Evolutionary conservation across 2,113 vertebrate genomes (phyloP).

Genomic region (Perca fluviatilis): DNA sequence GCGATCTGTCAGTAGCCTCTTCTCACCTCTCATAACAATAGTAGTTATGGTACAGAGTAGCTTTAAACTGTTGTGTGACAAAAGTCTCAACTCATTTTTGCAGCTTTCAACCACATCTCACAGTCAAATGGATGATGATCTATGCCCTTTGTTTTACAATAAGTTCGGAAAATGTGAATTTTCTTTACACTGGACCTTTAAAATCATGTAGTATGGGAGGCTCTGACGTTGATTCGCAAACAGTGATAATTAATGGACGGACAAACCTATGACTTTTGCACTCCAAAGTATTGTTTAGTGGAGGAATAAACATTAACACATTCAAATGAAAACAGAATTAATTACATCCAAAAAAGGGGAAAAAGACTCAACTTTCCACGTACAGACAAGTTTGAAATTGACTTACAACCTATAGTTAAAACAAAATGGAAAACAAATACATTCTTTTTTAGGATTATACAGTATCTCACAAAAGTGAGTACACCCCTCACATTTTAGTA

Average conservation of each 20-base stretch:
- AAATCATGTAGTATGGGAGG: not conserved
- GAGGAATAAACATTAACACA: not conserved
- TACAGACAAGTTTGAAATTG: constrained; percentile 24
- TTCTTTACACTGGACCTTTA: constrained; percentile 15
- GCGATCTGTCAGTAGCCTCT: not conserved
- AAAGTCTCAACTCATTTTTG: not conserved
- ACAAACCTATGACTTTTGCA: constrained; percentile 5
- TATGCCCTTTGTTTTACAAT: not conserved
- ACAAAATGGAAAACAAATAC: constrained; percentile 34
- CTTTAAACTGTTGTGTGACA: not conserved
- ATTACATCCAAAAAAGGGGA: not conserved
- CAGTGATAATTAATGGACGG: constrained; percentile 11
- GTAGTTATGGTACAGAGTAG: not conserved
- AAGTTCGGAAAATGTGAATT: not conserved
- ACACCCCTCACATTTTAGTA: too few species aligned
- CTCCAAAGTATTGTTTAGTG: not conserved
- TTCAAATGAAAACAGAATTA: constrained; percentile 17
- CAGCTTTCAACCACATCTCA: not conserved
- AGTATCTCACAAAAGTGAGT: too few species aligned
- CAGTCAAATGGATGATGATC: not conserved
- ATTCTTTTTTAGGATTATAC: constrained; percentile 42
- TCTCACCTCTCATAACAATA: too few species aligned
- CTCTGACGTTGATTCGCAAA: not conserved
- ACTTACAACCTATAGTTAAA: not conserved
- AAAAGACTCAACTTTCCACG: constrained; percentile 3